Percentiles rank a stretch among this genome's conserved stretches.
Evolutionary conservation across 2,113 vertebrate genomes (phyloP).

Genomic region (Gobius niger): DNA sequence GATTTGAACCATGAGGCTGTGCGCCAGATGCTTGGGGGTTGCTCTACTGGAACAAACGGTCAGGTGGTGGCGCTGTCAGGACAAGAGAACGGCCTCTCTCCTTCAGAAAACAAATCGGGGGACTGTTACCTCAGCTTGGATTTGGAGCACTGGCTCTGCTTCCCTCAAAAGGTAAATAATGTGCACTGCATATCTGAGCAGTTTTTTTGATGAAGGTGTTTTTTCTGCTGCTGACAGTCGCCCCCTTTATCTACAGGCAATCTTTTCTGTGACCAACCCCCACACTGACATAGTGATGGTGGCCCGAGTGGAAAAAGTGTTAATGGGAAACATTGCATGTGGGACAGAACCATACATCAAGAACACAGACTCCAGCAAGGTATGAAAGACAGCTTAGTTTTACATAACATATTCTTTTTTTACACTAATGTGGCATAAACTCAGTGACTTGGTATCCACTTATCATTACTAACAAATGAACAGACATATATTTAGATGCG

Average conservation of each 20-base stretch:
- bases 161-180: slow-evolving; percentile 88
- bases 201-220: neutral
- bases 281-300: slow-evolving; percentile 94
- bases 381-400: slow-evolving; percentile 51
- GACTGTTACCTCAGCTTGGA: slow-evolving; percentile 83
- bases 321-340: slow-evolving; percentile 91
- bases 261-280: slow-evolving; percentile 94
- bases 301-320: slow-evolving; percentile 93
- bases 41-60: slow-evolving; percentile 19
- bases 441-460: neutral
- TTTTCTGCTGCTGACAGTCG: neutral
- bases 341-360: slow-evolving; percentile 95
- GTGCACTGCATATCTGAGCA: neutral
- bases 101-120: slow-evolving; percentile 76
- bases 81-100: slow-evolving; percentile 83
- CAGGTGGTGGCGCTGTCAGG: slow-evolving; percentile 49
- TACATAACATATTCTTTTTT: neutral
- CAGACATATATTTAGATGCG: neutral
- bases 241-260: slow-evolving; percentile 76
- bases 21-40: slow-evolving; percentile 84
- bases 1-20: slow-evolving; percentile 90
- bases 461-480: neutral
- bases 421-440: neutral
- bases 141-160: slow-evolving; percentile 89
- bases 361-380: slow-evolving; percentile 95